Conservation (phyloP, 2,113 vertebrate species). For the Daphoenositta chrysoptera region DNA sequence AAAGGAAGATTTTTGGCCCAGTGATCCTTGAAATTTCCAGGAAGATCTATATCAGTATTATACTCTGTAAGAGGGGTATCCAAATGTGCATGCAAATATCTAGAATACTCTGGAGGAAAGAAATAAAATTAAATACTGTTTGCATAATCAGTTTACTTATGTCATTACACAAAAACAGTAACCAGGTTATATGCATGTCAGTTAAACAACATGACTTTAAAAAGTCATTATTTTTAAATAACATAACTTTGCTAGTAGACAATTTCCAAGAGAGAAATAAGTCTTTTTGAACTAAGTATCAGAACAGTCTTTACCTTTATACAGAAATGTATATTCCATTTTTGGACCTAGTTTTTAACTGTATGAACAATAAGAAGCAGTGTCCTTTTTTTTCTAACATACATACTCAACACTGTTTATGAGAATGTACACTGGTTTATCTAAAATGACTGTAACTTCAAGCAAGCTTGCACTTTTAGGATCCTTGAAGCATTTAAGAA, state of each 20-base stretch:
- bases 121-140: not conserved
- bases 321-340: not conserved
- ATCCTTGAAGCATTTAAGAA: not conserved
- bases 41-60: constrained; percentile 88
- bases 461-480: not conserved
- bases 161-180: not conserved
- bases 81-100: constrained; percentile 94
- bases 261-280: not conserved
- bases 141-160: not conserved
- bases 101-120: constrained; percentile 87
- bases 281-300: not conserved
- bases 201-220: not conserved
- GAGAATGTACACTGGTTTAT: not conserved
- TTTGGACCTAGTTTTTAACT: not conserved
- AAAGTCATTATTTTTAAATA: not conserved
- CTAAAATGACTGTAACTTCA: not conserved
- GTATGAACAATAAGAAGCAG: not conserved
- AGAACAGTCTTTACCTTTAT: not conserved
- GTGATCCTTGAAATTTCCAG: constrained; percentile 95
- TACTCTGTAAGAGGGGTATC: constrained; percentile 92
- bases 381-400: not conserved
- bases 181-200: not conserved
- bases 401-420: not conserved
- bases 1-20: constrained; percentile 98
- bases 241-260: not conserved